Base-by-base conservation (phyloP, 2,113 vertebrate species). In the Indicator maculatus region DNA sequence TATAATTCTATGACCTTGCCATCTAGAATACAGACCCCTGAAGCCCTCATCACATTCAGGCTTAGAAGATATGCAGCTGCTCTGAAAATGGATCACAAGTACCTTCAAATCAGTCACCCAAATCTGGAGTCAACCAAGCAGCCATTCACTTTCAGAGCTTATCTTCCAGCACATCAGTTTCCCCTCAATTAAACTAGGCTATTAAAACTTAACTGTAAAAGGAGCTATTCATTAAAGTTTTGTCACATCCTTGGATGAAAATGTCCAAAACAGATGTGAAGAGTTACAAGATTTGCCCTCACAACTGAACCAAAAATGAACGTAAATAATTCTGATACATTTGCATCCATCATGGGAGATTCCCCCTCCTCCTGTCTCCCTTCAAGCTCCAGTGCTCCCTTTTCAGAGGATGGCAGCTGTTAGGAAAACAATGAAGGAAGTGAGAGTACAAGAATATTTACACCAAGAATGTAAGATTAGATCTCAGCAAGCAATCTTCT, bases 171-270 rank as follows among this genome's bases (percentile, higher is more conserved):
- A 0, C 55, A 95, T 94, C 93, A 69, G 53, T 90, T 96, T 97
- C 93, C 83, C 75, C 88, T 95, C 95, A 91, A 94, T 96, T 96
- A 96, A 95, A 91, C 79, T 53, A 72, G 79, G 82, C 88, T 79
- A 96, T 86, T 93, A 95, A 78, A 93, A 83, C 79, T 78, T 84
- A 45, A 91, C 79, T 90, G 83, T 78, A 83, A 89, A 86, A 88
- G 73, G 12, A 93, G 69, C 89, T 83, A 94, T 92, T 90, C 79
- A 92, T 95, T 94, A 93, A 74, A 96, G 73, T 86, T 93, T 75
- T 95, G 96, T 90, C 93, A 97, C 83, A 90, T 93, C 53, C 83
- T 93, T 96, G 91, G 93, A 94, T 24, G 76, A 91, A 95, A 96
- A 91, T 63, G 66, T 72, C 88, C 59, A 55, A 66, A 91, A 31